Evolutionary conservation across 2,888 invertebrate genomes (phyloP), one percentile per base, ranked within the genome.

Genomic region (Noctuana brunneofusca): DNA sequence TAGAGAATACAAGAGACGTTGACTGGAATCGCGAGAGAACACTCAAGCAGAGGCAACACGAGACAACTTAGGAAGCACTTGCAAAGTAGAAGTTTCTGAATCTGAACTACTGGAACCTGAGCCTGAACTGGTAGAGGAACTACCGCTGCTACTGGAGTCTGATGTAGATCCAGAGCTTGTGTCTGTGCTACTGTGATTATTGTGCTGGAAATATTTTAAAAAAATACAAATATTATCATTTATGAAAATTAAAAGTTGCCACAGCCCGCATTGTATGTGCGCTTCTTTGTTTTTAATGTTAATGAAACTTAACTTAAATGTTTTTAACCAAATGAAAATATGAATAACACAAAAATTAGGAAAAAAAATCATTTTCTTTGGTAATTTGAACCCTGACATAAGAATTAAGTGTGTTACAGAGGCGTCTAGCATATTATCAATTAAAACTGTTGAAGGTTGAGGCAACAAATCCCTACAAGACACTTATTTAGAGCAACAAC

Each of bases 21-120:
- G n/a, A n/a, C n/a, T n/a, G n/a, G n/a, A n/a, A n/a, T n/a, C n/a
- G n/a, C n/a, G n/a, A n/a, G n/a, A n/a, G n/a, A n/a, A n/a, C n/a
- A n/a, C n/a, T n/a, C n/a, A n/a, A n/a, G n/a, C n/a, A n/a, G n/a
- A n/a, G n/a, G n/a, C n/a, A n/a, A n/a, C n/a, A n/a, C n/a, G n/a
- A n/a, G n/a, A n/a, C n/a, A n/a, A n/a, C n/a, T n/a, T n/a, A n/a
- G n/a, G n/a, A n/a, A n/a, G n/a, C n/a, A n/a, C n/a, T n/a, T n/a
- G n/a, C n/a, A n/a, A n/a, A n/a, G 92, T 90, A 0, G 95, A 94
- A 0, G 95, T 94, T 67, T 96, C 96, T 0, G 94, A 94, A 69
- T 95, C 96, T 0, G 94, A 93, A 71, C 94, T 95, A 41, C 94
- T 94, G 2, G 93, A 94, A 0, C 93, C 95, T 3, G 95, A 94